Percentiles rank a stretch among this genome's conserved stretches.
Evolutionary conservation across 2,113 vertebrate genomes (phyloP).

Genomic region (Rhea americana): DNA sequence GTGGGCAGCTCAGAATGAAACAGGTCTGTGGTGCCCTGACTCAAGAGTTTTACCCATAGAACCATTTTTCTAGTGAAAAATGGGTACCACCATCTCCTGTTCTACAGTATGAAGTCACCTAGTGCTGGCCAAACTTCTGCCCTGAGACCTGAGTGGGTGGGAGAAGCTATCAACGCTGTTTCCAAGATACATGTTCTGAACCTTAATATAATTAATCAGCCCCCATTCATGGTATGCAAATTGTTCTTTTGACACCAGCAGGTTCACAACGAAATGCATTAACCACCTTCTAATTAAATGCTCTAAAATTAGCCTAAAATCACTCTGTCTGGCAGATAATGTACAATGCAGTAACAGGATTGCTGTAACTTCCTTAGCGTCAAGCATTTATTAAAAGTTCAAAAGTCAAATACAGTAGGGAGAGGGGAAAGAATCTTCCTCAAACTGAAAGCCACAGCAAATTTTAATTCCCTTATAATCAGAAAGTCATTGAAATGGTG

Average conservation of each 20-base stretch:
- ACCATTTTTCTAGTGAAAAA: not conserved
- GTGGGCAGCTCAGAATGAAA: not conserved
- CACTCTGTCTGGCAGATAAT: not conserved
- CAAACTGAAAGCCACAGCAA: not conserved
- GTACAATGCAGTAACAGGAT: slow-evolving; percentile 1
- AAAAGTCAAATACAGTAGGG: not conserved
- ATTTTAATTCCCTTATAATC: not conserved
- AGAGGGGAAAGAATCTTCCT: not conserved
- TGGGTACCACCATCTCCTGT: not conserved
- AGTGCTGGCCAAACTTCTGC: slow-evolving; percentile 1
- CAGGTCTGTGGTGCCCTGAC: not conserved
- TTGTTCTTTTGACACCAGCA: not conserved
- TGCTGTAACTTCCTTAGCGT: slow-evolving; percentile 30
- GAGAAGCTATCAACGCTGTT: slow-evolving; percentile 12
- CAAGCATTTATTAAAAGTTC: slow-evolving; percentile 12
- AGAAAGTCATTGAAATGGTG: not conserved
- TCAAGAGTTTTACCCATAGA: not conserved
- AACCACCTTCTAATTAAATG: slow-evolving; percentile 52
- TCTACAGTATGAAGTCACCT: not conserved
- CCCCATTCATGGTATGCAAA: not conserved
- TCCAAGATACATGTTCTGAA: slow-evolving; percentile 24
- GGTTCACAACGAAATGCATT: not conserved
- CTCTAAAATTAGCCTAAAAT: slow-evolving; percentile 55
- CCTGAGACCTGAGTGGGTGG: not conserved
- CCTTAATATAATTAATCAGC: not conserved